Percentiles rank a stretch among this genome's conserved stretches.
phyloP scores from a whole-genome alignment of 2,888 invertebrate genomes.

The Drosophila lacicola region DNA sequence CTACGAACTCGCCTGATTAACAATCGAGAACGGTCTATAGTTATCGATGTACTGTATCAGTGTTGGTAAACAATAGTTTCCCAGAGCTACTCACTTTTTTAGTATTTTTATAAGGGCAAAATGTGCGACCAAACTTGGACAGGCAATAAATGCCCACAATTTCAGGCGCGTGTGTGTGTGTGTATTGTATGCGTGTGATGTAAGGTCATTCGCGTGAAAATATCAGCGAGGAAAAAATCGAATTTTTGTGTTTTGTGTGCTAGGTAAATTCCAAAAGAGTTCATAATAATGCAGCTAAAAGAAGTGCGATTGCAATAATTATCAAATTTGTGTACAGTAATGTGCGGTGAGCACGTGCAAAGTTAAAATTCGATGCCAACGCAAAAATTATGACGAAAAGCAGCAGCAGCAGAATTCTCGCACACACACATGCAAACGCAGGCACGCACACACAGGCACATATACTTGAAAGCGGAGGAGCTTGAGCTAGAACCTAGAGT shows the following conservation, averaged over 20 bases:
- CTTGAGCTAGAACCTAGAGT: slow-evolving; percentile 75
- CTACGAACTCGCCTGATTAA: not conserved
- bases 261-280: slow-evolving; percentile 80
- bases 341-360: slow-evolving; percentile 46
- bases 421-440: slow-evolving; percentile 33
- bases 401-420: slow-evolving; percentile 59
- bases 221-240: slow-evolving; percentile 82
- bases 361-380: slow-evolving; percentile 50
- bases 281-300: slow-evolving; percentile 54
- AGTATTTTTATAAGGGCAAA: slow-evolving; percentile 38
- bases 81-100: slow-evolving; percentile 1
- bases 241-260: slow-evolving; percentile 84
- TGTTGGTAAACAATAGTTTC: slow-evolving; percentile 33
- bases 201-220: slow-evolving; percentile 82
- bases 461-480: slow-evolving; percentile 48
- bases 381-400: slow-evolving; percentile 71
- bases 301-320: slow-evolving; percentile 39
- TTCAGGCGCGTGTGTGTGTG: slow-evolving; percentile 45
- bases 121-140: slow-evolving; percentile 35
- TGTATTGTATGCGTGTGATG: slow-evolving; percentile 79
- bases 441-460: slow-evolving; percentile 29
- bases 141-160: slow-evolving; percentile 31
- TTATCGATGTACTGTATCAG: slow-evolving; percentile 1
- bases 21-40: not conserved
- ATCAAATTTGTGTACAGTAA: slow-evolving; percentile 43